Conservation (phyloP, 1,140 invertebrate species). For the Berghia stephanieae region DNA sequence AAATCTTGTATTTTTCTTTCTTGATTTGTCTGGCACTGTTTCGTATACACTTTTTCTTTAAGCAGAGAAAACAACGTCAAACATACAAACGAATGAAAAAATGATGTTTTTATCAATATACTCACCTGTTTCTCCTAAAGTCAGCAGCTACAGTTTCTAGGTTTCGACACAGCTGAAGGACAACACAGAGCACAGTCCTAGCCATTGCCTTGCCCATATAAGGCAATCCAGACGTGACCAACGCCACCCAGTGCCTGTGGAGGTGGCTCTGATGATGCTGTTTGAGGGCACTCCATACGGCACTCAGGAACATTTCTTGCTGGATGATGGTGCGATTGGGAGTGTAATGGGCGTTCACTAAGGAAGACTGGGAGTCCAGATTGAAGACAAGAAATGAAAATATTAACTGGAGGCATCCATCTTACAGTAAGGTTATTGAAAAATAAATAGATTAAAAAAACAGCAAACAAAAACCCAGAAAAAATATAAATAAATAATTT, state of each 20-base stretch:
- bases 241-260: conserved; percentile 80
- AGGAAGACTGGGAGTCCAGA: conserved; percentile 18
- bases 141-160: conserved; percentile 73
- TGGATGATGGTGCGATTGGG: conserved; percentile 56
- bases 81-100: background rate
- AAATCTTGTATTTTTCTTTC: too few relatives aligned
- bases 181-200: conserved; percentile 79
- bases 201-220: conserved; percentile 80
- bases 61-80: background rate
- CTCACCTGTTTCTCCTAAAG: conserved; percentile 42
- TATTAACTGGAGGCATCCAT: too few relatives aligned
- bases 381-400: background rate
- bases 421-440: too few relatives aligned
- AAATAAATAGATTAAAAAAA: too few relatives aligned
- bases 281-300: conserved; percentile 80
- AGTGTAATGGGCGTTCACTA: conserved; percentile 33
- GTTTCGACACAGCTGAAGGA: conserved; percentile 85
- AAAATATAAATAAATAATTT: too few relatives aligned
- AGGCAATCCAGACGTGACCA: conserved; percentile 81
- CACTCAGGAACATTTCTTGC: conserved; percentile 87
- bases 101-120: too few relatives aligned
- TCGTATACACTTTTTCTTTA: too few relatives aligned
- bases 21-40: too few relatives aligned
- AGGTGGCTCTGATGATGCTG: conserved; percentile 71
- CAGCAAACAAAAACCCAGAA: too few relatives aligned